Base-by-base conservation (phyloP, 2,797 vertebrate species). In the Propithecus deckenii region DNA sequence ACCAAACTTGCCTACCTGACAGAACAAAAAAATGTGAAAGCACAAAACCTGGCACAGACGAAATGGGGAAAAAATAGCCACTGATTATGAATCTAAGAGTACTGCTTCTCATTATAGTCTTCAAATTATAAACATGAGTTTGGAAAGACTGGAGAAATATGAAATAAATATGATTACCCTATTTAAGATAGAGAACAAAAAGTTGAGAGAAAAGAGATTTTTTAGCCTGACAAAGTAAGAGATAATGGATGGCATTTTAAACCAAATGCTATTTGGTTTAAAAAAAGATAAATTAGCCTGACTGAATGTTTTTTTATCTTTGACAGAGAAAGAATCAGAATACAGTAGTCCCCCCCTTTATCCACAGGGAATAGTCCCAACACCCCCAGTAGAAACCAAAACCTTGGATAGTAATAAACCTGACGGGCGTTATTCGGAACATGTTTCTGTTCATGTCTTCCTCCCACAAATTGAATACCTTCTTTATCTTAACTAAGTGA, bases 61-160 rank as follows among this genome's bases (percentile, higher is more conserved):
- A 96, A 81, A 63, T 61, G 7, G 38, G 69, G 52, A 18, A 20
- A 89, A 96, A 81, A 30, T 41, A 59, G 17, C 12, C 48, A 50
- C 43, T 89, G 20, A 88, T 8, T 65, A 46, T 84, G 43, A 86
- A 50, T 83, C 78, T 79, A 63, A 92, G 61, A 88, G 30, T 67
- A 61, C 10, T 32, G 30, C 61, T 81, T 96, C 61, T 91, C 43
- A 67, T 75, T 85, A 38, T 10, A 83, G 28, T n/a, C n/a, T 96
- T 80, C 67, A 18, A 93, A 71, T 84, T 84, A 48, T 52, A 92
- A 96, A 76, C 48, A 88, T 74, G 55, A 78, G 2, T 94, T 94
- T 80, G 69, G 15, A 93, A 91, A 94, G 72, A 80, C 46, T 52
- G 69, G 9, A 57, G n/a, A 84, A 52, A 57, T 72, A 28, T 59